Evolutionary conservation across 2,113 vertebrate genomes (phyloP).

Genomic region (Siniperca knerii): DNA sequence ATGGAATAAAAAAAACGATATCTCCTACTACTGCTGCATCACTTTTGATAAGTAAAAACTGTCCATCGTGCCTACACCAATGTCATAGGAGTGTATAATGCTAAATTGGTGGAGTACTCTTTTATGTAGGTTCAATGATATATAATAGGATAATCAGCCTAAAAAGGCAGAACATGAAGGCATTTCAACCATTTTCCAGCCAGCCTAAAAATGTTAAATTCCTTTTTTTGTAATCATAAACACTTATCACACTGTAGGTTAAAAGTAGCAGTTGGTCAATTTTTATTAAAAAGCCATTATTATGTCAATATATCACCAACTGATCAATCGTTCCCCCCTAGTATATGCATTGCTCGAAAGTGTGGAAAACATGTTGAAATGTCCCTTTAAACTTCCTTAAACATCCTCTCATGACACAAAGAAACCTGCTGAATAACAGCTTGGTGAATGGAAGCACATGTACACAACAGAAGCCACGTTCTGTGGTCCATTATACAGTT

Average conservation of each 20-base stretch:
- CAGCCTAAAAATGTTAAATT: neutral
- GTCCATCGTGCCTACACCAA: neutral
- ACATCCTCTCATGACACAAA: neutral
- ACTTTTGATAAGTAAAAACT: neutral
- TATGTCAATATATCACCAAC: neutral
- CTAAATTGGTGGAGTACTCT: neutral
- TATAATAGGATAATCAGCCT: neutral
- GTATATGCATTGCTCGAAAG: neutral
- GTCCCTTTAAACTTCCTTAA: neutral
- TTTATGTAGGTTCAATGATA: neutral
- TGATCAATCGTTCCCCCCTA: neutral
- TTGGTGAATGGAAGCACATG: constrained; percentile 12
- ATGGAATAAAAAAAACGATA: too few species aligned
- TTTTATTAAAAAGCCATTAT: neutral
- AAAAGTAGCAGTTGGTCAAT: neutral
- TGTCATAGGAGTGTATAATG: neutral
- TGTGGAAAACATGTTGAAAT: neutral
- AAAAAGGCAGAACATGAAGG: neutral
- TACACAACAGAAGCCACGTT: neutral
- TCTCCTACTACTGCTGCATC: neutral
- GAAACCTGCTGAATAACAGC: neutral
- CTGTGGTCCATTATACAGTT: constrained; percentile 3
- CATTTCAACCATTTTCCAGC: neutral
- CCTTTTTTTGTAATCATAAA: neutral
- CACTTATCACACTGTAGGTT: neutral